Percentiles rank a stretch among this genome's conserved stretches.
These are phyloP conservation scores for Folsomia candida DNA, from an alignment of 2,888 invertebrate genomes.

Conservation along the genomic window DNA sequence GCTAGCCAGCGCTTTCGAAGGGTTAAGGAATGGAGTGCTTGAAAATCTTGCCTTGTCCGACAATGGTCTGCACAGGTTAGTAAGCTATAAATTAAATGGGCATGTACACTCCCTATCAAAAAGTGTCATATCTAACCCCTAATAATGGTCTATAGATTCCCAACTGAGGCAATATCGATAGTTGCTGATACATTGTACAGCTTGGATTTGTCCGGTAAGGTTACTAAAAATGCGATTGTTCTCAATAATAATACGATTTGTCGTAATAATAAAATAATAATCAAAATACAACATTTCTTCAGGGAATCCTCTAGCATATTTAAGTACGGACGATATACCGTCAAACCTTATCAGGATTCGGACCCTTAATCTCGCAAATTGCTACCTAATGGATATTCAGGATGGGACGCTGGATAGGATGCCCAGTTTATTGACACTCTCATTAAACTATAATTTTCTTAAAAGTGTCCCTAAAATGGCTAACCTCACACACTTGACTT, in stretches of 20 bases:
- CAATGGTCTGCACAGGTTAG: constrained; percentile 29
- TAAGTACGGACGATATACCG: constrained; percentile 24
- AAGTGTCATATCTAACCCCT: no score
- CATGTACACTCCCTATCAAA: no score
- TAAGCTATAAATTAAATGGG: no score
- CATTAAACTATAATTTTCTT: constrained; percentile 27
- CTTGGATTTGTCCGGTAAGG: constrained; percentile 33
- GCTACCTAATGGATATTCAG: constrained; percentile 26
- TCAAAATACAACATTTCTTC: no score
- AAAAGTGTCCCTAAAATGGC: constrained; percentile 18
- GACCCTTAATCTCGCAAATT: constrained; percentile 31
- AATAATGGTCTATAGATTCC: no score
- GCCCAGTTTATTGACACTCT: constrained; percentile 18
- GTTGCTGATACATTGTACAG: constrained; percentile 9
- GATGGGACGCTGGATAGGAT: constrained; percentile 26
- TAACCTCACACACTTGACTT: constrained; percentile 1
- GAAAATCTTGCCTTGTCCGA: constrained; percentile 11
- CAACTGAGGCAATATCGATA: constrained; percentile 21
- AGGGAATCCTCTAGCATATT: constrained; percentile 27
- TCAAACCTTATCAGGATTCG: constrained; percentile 18
- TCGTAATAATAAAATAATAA: no score
- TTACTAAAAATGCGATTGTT: no score
- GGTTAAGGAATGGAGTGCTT: constrained; percentile 6
- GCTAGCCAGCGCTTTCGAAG: constrained; percentile 23
- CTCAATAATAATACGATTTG: no score